Conservation (phyloP, 2,113 vertebrate species). For the Theropithecus gelada region DNA sequence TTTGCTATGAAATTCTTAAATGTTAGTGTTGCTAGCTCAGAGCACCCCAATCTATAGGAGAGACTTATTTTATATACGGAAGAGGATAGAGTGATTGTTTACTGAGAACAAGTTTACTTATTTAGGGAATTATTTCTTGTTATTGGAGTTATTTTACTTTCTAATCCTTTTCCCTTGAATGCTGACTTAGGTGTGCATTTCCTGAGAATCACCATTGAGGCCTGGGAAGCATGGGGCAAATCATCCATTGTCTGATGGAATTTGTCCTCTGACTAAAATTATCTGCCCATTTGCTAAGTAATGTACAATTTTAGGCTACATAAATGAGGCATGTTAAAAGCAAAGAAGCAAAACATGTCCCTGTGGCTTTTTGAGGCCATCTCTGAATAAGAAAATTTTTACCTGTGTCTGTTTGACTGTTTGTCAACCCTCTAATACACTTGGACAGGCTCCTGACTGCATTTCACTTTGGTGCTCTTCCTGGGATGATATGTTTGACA, state of each 20-base stretch:
- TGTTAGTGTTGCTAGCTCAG: not conserved
- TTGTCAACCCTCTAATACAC: not conserved
- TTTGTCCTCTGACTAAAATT: not conserved
- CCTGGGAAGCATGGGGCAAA: not conserved
- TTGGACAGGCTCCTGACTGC: not conserved
- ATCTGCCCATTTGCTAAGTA: not conserved
- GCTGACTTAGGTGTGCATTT: not conserved
- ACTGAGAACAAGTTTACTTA: not conserved
- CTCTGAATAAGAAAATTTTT: not conserved
- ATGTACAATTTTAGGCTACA: not conserved
- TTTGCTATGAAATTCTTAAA: not conserved
- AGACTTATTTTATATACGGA: not conserved
- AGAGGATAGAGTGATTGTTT: not conserved
- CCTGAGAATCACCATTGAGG: not conserved
- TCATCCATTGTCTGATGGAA: not conserved
- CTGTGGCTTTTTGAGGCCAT: conserved; percentile 25
- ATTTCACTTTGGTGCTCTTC: not conserved
- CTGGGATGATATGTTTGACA: not conserved
- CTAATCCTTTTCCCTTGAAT: not conserved
- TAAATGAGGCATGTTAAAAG: not conserved
- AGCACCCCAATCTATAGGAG: not conserved
- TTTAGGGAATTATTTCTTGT: not conserved
- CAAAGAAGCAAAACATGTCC: not conserved
- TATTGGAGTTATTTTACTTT: conserved; percentile 17
- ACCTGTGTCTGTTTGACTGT: not conserved